Percentiles rank a stretch among this genome's conserved stretches.
phyloP scores from a whole-genome alignment of 2,113 vertebrate species.

The Aptenodytes patagonicus region DNA sequence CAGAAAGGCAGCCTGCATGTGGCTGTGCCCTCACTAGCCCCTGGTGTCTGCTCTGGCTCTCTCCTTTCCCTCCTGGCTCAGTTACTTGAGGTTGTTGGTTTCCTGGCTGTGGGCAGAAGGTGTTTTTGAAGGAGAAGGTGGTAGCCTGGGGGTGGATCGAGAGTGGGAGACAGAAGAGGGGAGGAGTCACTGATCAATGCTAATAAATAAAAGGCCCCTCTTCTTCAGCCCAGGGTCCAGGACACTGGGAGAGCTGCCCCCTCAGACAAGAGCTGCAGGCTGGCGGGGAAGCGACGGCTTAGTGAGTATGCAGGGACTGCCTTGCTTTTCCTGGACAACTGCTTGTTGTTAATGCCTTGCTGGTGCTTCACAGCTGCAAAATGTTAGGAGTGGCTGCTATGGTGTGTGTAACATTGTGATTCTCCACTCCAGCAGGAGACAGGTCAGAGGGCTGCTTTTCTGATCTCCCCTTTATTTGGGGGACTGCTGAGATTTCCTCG shows the following conservation, averaged over 20 bases:
- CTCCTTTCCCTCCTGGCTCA: not conserved
- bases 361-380: constrained; percentile 5
- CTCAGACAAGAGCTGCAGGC: not conserved
- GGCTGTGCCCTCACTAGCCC: not conserved
- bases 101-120: constrained; percentile 39
- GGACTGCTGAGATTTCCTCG: not conserved
- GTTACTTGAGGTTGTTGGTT: constrained; percentile 1
- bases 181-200: constrained; percentile 52
- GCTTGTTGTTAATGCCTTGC: not conserved
- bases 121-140: constrained; percentile 28
- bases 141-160: constrained; percentile 41
- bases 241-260: not conserved
- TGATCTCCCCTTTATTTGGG: not conserved
- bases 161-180: constrained; percentile 12
- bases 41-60: not conserved
- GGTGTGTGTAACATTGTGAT: not conserved
- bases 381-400: not conserved
- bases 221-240: not conserved
- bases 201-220: constrained; percentile 57
- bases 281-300: not conserved
- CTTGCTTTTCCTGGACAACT: constrained; percentile 27
- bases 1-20: not conserved
- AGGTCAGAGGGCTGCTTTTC: not conserved
- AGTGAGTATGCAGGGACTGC: constrained; percentile 51
- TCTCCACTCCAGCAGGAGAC: not conserved